Percentiles rank a stretch among this genome's conserved stretches.
These are phyloP conservation scores for Mesaphorura yosii DNA, from an alignment of 1,140 invertebrate species.

Conservation along the genomic window DNA sequence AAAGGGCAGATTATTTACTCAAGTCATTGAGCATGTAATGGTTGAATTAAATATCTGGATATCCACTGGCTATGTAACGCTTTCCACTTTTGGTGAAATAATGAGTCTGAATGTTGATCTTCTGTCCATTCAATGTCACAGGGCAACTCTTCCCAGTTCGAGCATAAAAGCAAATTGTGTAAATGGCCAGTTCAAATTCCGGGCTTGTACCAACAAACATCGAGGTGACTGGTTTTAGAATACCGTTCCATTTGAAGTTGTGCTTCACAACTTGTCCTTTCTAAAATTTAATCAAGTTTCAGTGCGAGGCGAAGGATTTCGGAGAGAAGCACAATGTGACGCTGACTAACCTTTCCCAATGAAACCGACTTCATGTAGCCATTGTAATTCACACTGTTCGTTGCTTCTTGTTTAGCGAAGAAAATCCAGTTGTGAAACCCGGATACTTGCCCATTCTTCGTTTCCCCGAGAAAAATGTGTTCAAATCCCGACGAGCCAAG, in stretches of 20 bases:
- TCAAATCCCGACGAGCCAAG: slow-evolving; percentile 74
- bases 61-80: neutral
- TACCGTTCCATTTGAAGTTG: slow-evolving; percentile 58
- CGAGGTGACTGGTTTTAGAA: slow-evolving; percentile 61
- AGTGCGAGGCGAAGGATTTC: neutral
- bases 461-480: slow-evolving; percentile 73
- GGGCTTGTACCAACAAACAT: slow-evolving; percentile 85
- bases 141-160: slow-evolving; percentile 57
- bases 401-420: slow-evolving; percentile 58
- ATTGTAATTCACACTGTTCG: slow-evolving; percentile 57
- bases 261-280: slow-evolving; percentile 66
- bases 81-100: neutral
- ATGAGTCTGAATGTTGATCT: slow-evolving; percentile 20
- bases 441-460: slow-evolving; percentile 59
- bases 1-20: too few species aligned
- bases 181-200: slow-evolving; percentile 80
- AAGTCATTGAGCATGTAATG: too few species aligned
- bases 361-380: slow-evolving; percentile 58
- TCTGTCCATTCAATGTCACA: slow-evolving; percentile 54
- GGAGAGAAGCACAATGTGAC: neutral
- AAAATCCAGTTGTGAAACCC: slow-evolving; percentile 87
- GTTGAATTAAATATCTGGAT: slow-evolving; percentile 1
- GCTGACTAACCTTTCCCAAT: slow-evolving; percentile 39
- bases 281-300: slow-evolving; percentile 42
- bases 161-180: slow-evolving; percentile 69